Base-by-base conservation (phyloP, 2,888 invertebrate genomes). In the Timema podura region DNA sequence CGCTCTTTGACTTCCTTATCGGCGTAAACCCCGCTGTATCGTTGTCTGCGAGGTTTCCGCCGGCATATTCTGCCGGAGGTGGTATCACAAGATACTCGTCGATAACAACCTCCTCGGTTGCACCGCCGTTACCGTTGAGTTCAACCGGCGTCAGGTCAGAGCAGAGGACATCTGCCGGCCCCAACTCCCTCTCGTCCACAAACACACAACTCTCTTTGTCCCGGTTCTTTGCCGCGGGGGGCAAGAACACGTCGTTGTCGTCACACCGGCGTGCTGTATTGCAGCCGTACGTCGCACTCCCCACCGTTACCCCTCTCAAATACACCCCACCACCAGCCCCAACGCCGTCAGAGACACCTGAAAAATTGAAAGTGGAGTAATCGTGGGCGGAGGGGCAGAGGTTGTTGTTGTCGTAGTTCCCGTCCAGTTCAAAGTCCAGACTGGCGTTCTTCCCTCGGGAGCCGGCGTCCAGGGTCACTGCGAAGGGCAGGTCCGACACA, bases 31-130 rank as follows among this genome's bases (percentile, higher is more conserved):
- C 57, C 15, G 64, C 64, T 13, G 64, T 47, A 47, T 51, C 57
- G 16, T 57, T 30, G 45, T 51, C 54, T 9, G 45, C 54, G 6
- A 59, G 16, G 57, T 47, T 54, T 30, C 45, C 65, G 0, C 57
- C 69, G 13, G 80, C 77, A 74, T 78, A 80, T 72, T 79, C 79
- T 51, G 78, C 76, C 45, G 79, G 79, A n/a, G 78, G 78, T 67
- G 79, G 78, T 48, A 80, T 79, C 68, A 80, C 77, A 71, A 65
- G 61, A 47, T 73, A 70, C 46, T 48, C 79, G 75, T 69, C 76
- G 75, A 69, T 49, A 45, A 6, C 9, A 8, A 15, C 44, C 13
- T 75, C 76, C 44, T 73, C 75, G 65, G 72, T 68, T 46, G 72
- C 73, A 65, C 74, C 76, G 54, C 74, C 71, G 15, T 74, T 76